Evolutionary conservation across 2,888 invertebrate species (phyloP).

Genomic region (Xanthorhoe spadicearia): DNA sequence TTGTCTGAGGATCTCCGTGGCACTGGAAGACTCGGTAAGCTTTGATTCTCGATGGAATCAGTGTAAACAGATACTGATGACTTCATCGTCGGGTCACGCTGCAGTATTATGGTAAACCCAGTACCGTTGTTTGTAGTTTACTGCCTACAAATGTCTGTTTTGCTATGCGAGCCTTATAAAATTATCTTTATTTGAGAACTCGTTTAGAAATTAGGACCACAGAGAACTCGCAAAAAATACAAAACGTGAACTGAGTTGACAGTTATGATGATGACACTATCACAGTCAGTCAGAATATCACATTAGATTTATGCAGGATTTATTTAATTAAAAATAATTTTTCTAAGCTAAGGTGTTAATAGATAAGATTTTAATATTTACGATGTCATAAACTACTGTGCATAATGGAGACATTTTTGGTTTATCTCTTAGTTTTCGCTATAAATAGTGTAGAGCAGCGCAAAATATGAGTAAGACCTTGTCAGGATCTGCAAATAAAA

Average conservation of each 20-base stretch:
- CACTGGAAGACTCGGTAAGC: conserved; percentile 54
- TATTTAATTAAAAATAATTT: conserved; percentile 13
- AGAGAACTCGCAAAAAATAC: conserved; percentile 9
- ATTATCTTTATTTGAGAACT: conserved; percentile 25
- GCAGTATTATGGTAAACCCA: conserved; percentile 34
- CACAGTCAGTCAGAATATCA: conserved; percentile 5
- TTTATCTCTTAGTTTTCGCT: conserved; percentile 56
- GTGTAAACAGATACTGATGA: conserved; percentile 43
- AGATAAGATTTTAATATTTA: conserved; percentile 13
- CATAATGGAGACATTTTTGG: conserved; percentile 20
- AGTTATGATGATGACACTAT: conserved; percentile 29
- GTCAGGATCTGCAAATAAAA: conserved; percentile 71
- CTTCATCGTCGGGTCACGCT: conserved; percentile 37
- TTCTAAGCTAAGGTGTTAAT: conserved; percentile 3
- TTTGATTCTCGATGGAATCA: conserved; percentile 60
- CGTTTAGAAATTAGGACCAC: conserved; percentile 20
- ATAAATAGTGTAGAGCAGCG: conserved; percentile 79
- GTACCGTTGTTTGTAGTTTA: conserved; percentile 36
- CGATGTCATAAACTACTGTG: conserved; percentile 17
- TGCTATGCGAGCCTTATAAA: conserved; percentile 30
- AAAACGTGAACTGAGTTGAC: conserved; percentile 11
- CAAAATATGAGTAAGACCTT: conserved; percentile 78
- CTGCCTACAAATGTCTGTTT: conserved; percentile 39
- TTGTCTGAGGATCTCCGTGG: conserved; percentile 28
- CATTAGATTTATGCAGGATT: conserved; percentile 10